These are phyloP conservation scores for Octonoba sinensis DNA, from an alignment of 2,888 invertebrate genomes.

Conservation along the genomic window DNA sequence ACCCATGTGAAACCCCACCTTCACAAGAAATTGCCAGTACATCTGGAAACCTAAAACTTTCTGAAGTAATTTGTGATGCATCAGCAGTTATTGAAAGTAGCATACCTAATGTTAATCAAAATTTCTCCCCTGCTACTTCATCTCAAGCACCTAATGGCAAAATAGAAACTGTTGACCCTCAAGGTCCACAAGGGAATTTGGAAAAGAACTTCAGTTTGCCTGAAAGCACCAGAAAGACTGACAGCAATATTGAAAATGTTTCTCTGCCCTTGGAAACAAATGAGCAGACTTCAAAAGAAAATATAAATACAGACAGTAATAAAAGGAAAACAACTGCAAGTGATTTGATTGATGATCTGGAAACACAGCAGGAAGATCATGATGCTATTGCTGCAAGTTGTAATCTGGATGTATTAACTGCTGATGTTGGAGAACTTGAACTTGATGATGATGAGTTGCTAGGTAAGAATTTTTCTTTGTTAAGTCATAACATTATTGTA, in stretches of 20 bases:
- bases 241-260: slow-evolving; percentile 8
- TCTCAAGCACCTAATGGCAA: neutral
- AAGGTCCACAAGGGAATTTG: neutral
- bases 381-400: slow-evolving; percentile 48
- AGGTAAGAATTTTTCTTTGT: slow-evolving; percentile 68
- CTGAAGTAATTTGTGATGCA: slow-evolving; percentile 17
- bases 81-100: neutral
- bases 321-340: slow-evolving; percentile 60
- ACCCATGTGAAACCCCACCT: neutral
- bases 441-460: slow-evolving; percentile 89
- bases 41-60: slow-evolving; percentile 17
- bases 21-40: slow-evolving; percentile 2
- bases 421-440: slow-evolving; percentile 71
- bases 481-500: neutral
- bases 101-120: neutral
- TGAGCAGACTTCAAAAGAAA: slow-evolving; percentile 11
- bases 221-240: slow-evolving; percentile 6
- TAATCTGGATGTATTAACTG: slow-evolving; percentile 43
- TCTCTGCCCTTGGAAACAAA: slow-evolving; percentile 1
- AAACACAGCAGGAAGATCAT: slow-evolving; percentile 61
- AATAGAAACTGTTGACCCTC: neutral
- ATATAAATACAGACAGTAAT: slow-evolving; percentile 5
- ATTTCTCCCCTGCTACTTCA: neutral
- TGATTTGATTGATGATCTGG: slow-evolving; percentile 65
- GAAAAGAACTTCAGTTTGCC: neutral